Evolutionary conservation across 2,888 invertebrate genomes (phyloP).

Genomic region (Limulus polyphemus): DNA sequence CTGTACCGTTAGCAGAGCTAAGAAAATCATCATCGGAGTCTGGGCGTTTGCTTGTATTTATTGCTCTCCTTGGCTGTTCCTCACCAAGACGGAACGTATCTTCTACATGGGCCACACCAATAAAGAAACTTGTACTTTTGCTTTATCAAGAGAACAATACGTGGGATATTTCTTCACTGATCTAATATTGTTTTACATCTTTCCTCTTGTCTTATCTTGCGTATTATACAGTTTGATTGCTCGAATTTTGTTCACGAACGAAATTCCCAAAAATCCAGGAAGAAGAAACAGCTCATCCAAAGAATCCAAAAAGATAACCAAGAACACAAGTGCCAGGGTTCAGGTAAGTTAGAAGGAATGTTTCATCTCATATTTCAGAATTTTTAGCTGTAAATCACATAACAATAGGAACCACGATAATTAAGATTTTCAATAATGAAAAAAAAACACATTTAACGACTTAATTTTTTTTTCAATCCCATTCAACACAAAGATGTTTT

Average conservation of each 20-base stretch:
- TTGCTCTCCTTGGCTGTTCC: constrained; percentile 48
- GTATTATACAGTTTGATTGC: constrained; percentile 48
- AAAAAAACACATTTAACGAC: too few relatives aligned
- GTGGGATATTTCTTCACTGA: constrained; percentile 46
- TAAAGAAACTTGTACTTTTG: constrained; percentile 41
- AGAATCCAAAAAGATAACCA: constrained; percentile 16
- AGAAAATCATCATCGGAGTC: constrained; percentile 44
- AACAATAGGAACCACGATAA: too few relatives aligned
- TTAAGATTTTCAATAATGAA: too few relatives aligned
- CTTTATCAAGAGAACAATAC: constrained; percentile 38
- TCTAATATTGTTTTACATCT: constrained; percentile 46
- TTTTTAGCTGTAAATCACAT: too few relatives aligned
- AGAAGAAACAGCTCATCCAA: constrained; percentile 13
- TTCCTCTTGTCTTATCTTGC: constrained; percentile 46
- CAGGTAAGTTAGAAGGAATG: constrained; percentile 30
- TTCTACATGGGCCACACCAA: constrained; percentile 22
- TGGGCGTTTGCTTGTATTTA: constrained; percentile 48
- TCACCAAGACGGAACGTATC: constrained; percentile 39
- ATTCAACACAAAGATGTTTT: too few relatives aligned
- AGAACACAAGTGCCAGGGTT: constrained; percentile 30
- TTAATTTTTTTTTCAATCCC: too few relatives aligned
- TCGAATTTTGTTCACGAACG: constrained; percentile 37
- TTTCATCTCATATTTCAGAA: too few relatives aligned
- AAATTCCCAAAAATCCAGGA: constrained; percentile 15
- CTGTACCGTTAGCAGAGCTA: constrained; percentile 48